Base-by-base conservation (phyloP, 2,113 vertebrate species). In the Cyprichromis sp. region DNA sequence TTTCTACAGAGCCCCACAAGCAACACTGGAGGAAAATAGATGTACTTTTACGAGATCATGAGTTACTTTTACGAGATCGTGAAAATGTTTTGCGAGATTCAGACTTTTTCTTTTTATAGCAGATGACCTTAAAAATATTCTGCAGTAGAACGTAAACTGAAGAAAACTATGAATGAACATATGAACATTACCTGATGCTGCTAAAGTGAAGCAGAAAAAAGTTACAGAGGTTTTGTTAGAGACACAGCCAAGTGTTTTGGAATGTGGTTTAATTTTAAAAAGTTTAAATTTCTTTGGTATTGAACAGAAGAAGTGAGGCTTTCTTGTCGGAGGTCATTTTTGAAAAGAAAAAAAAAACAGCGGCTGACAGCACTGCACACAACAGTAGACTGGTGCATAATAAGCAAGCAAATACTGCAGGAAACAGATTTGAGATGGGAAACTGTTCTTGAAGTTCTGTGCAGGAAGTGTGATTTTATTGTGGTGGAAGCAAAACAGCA, bases 371-470 rank as follows among this genome's bases (percentile, higher is more conserved):
- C 26, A 17, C 57, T 59, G 8, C 5, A 61, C 8, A 17, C 57
- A 1, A 17, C 0, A 0, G 57, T 59, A 59, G 14, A 1, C 3
- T 61, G 57, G 57, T 61, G 57, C 57, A 6, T 1, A 4, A 31
- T 1, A 61, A 61, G 26, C 26, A 61, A 61, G 14, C 57, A 61
- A 31, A 31, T 61, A 3, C 6, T 17, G 57, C 26, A 61, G 57
- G 29, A 61, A 61, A 61, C 57, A 61, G 8, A 31, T 61, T 61
- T 6, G 57, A 61, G 57, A 61, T 61, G 26, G 14, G 8, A 61
- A 61, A 17, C 8, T 59, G 26, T 17, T 34, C 29, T 61, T 61
- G 16, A 19, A 61, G 57, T 61, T 34, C 29, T 57, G 54, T 57
- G 54, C 12, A 57, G 7, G 12, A 57, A 26, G 7, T 57, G 12